phyloP scores from a whole-genome alignment of 1,140 invertebrate species.

The Acromyrmex heyeri region DNA sequence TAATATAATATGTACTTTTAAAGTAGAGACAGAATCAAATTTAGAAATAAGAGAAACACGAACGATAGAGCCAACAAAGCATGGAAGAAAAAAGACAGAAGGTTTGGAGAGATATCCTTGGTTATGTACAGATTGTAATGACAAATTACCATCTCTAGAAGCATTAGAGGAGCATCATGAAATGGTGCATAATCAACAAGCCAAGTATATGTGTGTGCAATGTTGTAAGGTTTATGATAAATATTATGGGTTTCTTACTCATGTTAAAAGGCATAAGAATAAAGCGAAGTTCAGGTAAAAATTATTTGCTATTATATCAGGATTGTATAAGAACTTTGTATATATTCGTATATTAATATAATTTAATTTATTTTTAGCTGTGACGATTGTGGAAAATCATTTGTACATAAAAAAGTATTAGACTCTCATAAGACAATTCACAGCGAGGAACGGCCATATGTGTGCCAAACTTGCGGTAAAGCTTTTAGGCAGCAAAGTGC shows the following conservation, averaged over 20 bases:
- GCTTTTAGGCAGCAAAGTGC: conserved; percentile 87
- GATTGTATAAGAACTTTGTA: conserved; percentile 4
- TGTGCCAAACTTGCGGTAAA: conserved; percentile 88
- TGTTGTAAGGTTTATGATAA: conserved; percentile 88
- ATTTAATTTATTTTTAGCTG: conserved; percentile 80
- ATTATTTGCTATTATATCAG: not conserved
- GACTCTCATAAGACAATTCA: conserved; percentile 87
- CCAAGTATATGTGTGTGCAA: conserved; percentile 88
- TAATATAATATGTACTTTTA: conserved; percentile 23
- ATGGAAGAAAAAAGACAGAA: conserved; percentile 75
- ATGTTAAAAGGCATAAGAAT: conserved; percentile 87
- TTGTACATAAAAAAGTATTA: conserved; percentile 86
- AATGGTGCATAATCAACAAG: conserved; percentile 86
- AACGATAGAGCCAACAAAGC: conserved; percentile 70
- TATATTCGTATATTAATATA: conserved; percentile 21
- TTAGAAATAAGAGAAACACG: conserved; percentile 82
- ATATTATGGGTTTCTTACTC: conserved; percentile 88
- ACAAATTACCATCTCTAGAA: conserved; percentile 86
- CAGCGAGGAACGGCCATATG: conserved; percentile 86
- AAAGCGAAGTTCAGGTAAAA: conserved; percentile 87
- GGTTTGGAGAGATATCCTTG: conserved; percentile 87
- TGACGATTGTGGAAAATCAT: conserved; percentile 88
- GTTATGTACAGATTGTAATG: conserved; percentile 88
- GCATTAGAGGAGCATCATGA: conserved; percentile 87
- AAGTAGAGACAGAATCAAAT: conserved; percentile 83